Evolutionary conservation across 53 echinoderm and acorn worm species (phyloP).

Genomic region (Apostichopus leukothele): DNA sequence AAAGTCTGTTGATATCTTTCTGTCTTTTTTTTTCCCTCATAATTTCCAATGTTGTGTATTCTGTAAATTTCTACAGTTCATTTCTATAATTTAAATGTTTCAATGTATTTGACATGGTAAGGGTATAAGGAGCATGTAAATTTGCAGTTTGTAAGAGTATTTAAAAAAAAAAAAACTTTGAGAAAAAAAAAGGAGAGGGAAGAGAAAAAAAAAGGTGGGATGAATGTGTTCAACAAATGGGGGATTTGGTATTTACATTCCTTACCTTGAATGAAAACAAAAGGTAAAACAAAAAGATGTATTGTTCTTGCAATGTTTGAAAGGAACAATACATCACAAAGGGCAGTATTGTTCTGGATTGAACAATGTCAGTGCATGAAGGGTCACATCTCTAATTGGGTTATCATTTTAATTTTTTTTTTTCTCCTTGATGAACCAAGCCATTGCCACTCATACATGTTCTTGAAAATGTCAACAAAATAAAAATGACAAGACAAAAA

Average conservation of each 20-base stretch:
- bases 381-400: constrained; percentile 8
- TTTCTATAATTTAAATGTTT: constrained; percentile 41
- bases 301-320: not conserved
- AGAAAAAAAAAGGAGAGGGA: not conserved
- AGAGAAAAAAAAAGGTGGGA: constrained; percentile 1
- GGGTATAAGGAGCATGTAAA: constrained; percentile 46
- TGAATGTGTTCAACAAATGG: not conserved
- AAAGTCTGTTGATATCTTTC: constrained; percentile 1
- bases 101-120: constrained; percentile 25
- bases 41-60: constrained; percentile 30
- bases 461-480: constrained; percentile 38
- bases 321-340: not conserved
- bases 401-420: not conserved
- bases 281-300: not conserved
- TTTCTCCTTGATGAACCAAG: constrained; percentile 30
- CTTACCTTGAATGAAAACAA: not conserved
- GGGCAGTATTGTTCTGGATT: not conserved
- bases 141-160: constrained; percentile 29
- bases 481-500: constrained; percentile 8
- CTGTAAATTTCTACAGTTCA: constrained; percentile 43
- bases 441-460: constrained; percentile 36
- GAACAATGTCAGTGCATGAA: not conserved
- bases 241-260: not conserved
- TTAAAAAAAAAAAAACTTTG: not conserved
- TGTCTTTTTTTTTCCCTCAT: not conserved